Conservation (phyloP, 2,113 vertebrate species). For the Clarias gariepinus region DNA sequence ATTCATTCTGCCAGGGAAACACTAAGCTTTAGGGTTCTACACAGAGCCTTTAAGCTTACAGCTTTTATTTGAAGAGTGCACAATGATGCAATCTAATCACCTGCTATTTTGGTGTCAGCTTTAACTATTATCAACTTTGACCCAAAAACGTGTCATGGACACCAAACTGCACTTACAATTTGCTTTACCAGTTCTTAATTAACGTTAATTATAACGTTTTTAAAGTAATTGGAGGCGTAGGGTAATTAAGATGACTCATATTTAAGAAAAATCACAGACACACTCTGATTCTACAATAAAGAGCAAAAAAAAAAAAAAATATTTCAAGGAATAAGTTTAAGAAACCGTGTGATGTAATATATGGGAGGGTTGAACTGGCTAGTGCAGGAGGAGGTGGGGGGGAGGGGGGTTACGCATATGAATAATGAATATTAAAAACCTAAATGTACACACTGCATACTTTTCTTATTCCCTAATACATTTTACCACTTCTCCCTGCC, state of each 20-base stretch:
- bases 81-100: background rate
- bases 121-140: background rate
- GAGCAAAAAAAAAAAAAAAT: too few species aligned
- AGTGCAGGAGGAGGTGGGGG: too few species aligned
- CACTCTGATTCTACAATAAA: background rate
- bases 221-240: background rate
- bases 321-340: too few species aligned
- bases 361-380: too few species aligned
- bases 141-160: background rate
- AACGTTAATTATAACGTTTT: background rate
- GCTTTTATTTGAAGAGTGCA: background rate
- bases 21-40: background rate
- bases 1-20: background rate
- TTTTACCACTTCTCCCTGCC: background rate
- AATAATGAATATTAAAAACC: too few species aligned
- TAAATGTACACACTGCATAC: background rate
- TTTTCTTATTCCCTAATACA: background rate
- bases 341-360: too few species aligned
- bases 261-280: background rate
- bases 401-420: too few species aligned
- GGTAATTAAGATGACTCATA: background rate
- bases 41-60: background rate
- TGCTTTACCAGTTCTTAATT: background rate
- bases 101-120: conserved; percentile 9
- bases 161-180: background rate